Base-by-base conservation (phyloP, 2,888 invertebrate species). In the Frankliniella intonsa region DNA sequence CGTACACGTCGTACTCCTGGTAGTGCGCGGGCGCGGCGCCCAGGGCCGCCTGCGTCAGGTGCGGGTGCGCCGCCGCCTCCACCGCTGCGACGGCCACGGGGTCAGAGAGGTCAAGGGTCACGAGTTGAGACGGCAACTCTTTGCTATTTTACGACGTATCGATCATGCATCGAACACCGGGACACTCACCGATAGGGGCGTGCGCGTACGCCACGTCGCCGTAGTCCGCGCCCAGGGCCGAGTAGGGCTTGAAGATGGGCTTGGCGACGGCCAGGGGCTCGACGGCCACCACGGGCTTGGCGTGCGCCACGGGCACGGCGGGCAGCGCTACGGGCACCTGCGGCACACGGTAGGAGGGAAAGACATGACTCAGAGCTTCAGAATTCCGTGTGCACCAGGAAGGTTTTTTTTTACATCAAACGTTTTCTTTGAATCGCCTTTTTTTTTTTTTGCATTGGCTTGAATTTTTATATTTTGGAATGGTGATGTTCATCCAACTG, bases 1-100 rank as follows among this genome's bases (percentile, higher is more conserved):
- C 69, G 69, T 69, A 69, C n/a, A 69, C 69, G 69, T 69, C 69
- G 69, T 69, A 69, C 69, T 69, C 69, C 69, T 69, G 69, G 69
- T 9, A 69, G 69, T 69, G 69, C n/a, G n/a, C 69, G 22, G 69
- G n/a, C n/a, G 69, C n/a, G 22, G 69, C 69, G 69, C 69, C 22
- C n/a, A 69, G n/a, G 69, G 22, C 1, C n/a, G 69, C 69, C n/a
- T 69, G 69, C n/a, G 69, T 69, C 69, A 69, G 69, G 69, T 69
- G 69, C n/a, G 69, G 69, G 69, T 69, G 69, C n/a, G 69, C n/a
- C 11, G 69, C 22, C 8, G 19, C 69, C 9, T 11, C 22, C 22
- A n/a, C 69, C 0, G 22, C 69, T 69, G 69, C 69, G 55, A 0
- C 17, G 14, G 55, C 3, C 3, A 55, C 55, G 19, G 19, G 55